phyloP scores from a whole-genome alignment of 2,888 invertebrate species.

The Pollenia angustigena region DNA sequence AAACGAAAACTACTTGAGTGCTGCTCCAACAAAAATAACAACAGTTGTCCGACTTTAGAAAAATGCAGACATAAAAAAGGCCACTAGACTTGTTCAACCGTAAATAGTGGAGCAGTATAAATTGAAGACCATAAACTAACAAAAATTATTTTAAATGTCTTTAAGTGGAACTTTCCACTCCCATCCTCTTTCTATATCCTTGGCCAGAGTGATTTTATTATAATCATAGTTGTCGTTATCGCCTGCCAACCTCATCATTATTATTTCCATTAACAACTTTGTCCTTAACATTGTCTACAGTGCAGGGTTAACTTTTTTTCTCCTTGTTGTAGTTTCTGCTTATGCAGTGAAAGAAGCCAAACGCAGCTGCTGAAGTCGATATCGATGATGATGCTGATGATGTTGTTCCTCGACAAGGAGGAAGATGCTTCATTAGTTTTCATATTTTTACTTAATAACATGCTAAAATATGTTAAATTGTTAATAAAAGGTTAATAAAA shows the following conservation, averaged over 20 bases:
- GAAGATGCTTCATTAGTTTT: conserved; percentile 65
- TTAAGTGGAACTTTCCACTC: conserved; percentile 7
- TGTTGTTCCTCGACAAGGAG: conserved; percentile 4
- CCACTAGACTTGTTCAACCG: conserved; percentile 41
- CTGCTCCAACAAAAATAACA: conserved; percentile 28
- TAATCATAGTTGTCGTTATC: conserved; percentile 33
- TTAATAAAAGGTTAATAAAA: conserved; percentile 61
- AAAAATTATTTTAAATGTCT: conserved; percentile 43
- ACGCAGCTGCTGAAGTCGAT: background rate
- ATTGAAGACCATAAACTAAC: conserved; percentile 30
- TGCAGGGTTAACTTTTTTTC: conserved; percentile 48
- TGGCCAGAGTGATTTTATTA: conserved; percentile 12
- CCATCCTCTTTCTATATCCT: background rate
- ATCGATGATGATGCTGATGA: background rate
- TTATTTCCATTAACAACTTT: conserved; percentile 59
- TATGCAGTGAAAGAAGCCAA: background rate
- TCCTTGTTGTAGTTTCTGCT: background rate
- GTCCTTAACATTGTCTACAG: conserved; percentile 64
- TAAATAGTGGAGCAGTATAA: conserved; percentile 9
- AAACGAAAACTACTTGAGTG: conserved; percentile 64
- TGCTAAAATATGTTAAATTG: conserved; percentile 68
- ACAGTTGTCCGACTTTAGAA: conserved; percentile 43
- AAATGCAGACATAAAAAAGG: conserved; percentile 41
- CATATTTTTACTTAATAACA: conserved; percentile 65
- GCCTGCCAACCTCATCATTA: conserved; percentile 29